These are phyloP conservation scores for Strix aluco DNA, from an alignment of 2,113 vertebrate genomes.

Conservation along the genomic window DNA sequence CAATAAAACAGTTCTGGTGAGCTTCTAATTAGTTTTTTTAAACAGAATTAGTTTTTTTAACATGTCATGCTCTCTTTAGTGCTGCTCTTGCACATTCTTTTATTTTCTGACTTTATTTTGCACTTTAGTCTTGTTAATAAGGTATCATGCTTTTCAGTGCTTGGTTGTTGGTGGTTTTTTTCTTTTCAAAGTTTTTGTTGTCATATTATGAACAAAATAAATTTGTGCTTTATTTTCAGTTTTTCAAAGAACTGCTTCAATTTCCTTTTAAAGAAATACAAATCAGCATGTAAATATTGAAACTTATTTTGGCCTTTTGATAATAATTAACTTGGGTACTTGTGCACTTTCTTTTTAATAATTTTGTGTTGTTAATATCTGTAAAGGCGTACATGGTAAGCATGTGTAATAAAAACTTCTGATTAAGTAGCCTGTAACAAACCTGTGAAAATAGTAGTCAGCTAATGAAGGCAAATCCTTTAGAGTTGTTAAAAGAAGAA, in stretches of 20 bases:
- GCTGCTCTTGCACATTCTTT: neutral
- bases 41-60: neutral
- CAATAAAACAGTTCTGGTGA: neutral
- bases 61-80: accelerated
- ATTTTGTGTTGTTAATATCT: neutral
- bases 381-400: neutral
- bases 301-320: neutral
- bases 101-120: neutral
- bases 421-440: neutral
- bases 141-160: neutral
- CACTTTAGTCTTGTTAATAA: neutral
- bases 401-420: neutral
- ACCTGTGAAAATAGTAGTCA: neutral
- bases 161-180: neutral
- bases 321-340: neutral
- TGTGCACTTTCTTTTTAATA: neutral
- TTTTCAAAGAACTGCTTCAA: neutral
- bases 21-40: neutral
- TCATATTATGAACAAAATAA: neutral
- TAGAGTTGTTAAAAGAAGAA: neutral
- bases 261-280: neutral
- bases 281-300: neutral
- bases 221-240: neutral
- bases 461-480: neutral
- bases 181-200: neutral